Evolutionary conservation across 2,113 vertebrate species (phyloP), one percentile per base, ranked within the genome.

Genomic region (Cinclus cinclus): DNA sequence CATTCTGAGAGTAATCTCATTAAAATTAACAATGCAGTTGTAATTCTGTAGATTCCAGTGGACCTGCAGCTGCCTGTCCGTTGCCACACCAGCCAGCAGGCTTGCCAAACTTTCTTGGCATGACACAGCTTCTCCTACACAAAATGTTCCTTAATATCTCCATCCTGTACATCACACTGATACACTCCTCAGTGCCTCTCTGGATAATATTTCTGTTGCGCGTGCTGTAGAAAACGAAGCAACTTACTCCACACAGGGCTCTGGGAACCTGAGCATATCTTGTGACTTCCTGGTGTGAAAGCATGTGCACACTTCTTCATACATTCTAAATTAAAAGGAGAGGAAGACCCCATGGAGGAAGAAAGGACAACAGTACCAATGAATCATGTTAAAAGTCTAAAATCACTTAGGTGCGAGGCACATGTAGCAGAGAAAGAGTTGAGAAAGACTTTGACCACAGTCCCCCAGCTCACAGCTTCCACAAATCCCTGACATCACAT

Each of bases 1-100:
- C 23, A 67, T 90, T 91, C 75, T 55, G 47, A 83, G 70, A 49
- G 25, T 88, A 90, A 92, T 90, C 75, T 69, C 47, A 68, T 94
- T 95, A 79, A 83, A 84, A 80, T 91, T 58, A 90, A 65, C 67
- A 82, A 62, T 62, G 30, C 3, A 4, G 16, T 41, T 23, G n/a
- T 62, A 79, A 67, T 76, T 59, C 77, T 5, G 1, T 12, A 44
- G 31, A 46, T 85, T 82, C 46, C 9, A 2, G 10, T 37, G n/a
- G 46, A 75, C 52, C 37, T 68, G 42, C 24, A 53, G 42, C 68
- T 89, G n/a, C 59, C 20, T 58, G 65, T 35, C 50, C 37, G 1
- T 21, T 56, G 19, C 24, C 42, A 47, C 37, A n/a, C 8, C 22
- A 46, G 35, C 16, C 69, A 56, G 30, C 6, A 44, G 28, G 13